phyloP scores from a whole-genome alignment of 2,113 vertebrate genomes.

The Reinhardtius hippoglossoides region DNA sequence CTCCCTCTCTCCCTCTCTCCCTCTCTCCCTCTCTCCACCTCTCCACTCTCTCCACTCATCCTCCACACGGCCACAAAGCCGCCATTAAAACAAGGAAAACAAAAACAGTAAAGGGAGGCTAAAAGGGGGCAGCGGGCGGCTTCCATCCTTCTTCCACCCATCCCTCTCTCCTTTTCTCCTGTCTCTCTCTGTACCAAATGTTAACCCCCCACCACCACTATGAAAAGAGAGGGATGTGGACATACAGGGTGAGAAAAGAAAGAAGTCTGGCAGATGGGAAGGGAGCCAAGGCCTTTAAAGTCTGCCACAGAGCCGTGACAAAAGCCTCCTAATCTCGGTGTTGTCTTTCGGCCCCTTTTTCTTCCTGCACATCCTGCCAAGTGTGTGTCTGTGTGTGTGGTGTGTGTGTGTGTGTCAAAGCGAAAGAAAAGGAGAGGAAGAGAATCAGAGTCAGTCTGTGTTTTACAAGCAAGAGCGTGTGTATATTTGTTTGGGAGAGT shows the following conservation, averaged over 20 bases:
- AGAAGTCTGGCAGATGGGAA: constrained; percentile 86
- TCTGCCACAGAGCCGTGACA: constrained; percentile 88
- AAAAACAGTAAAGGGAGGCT: constrained; percentile 75
- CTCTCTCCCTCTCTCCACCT: no score
- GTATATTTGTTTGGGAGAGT: constrained; percentile 39
- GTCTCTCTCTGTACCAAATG: constrained; percentile 63
- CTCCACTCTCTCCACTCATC: constrained; percentile 67
- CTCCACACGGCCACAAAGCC: constrained; percentile 77
- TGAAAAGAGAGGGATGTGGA: constrained; percentile 77
- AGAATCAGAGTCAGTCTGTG: constrained; percentile 38
- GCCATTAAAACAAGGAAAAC: constrained; percentile 68
- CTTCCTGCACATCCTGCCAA: constrained; percentile 80
- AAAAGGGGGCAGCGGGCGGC: constrained; percentile 67
- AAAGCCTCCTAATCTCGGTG: constrained; percentile 88
- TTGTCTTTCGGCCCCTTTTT: constrained; percentile 86
- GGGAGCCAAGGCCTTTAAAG: constrained; percentile 86
- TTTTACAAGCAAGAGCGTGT: constrained; percentile 29
- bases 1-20: constrained; percentile 71
- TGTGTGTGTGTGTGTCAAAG: constrained; percentile 39
- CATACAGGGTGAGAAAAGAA: constrained; percentile 75
- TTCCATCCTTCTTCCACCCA: constrained; percentile 65
- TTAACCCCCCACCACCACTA: constrained; percentile 63
- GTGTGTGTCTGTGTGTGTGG: constrained; percentile 47
- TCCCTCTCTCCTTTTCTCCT: constrained; percentile 48
- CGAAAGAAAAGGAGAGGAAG: constrained; percentile 37